Evolutionary conservation across 2,797 vertebrate genomes (phyloP).

Genomic region (Antennarius maculatus): DNA sequence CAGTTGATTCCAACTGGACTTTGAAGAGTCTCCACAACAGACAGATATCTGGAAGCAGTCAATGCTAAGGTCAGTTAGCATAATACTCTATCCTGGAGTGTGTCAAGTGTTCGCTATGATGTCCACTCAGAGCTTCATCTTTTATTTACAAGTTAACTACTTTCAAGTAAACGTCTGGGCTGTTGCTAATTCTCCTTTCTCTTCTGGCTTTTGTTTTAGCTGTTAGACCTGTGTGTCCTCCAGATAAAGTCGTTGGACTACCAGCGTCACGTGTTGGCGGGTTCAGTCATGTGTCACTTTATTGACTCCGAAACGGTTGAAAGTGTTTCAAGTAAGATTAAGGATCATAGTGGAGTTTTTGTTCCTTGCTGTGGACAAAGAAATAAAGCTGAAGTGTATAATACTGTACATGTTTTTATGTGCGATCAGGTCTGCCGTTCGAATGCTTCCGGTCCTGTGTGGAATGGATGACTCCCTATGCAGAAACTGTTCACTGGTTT

Average conservation of each 20-base stretch:
- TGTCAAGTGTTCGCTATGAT: no score
- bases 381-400: neutral
- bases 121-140: no score
- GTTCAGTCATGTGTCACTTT: slow-evolving; percentile 86
- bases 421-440: slow-evolving; percentile 78
- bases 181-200: neutral
- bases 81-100: no score
- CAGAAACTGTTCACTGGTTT: slow-evolving; percentile 68
- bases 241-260: slow-evolving; percentile 88
- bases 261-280: slow-evolving; percentile 86
- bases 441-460: slow-evolving; percentile 83
- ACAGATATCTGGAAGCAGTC: no score
- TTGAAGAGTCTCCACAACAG: no score
- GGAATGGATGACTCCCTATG: slow-evolving; percentile 88
- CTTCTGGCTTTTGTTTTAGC: slow-evolving; percentile 68
- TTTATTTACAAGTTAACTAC: no score
- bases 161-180: no score
- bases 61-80: no score
- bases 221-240: slow-evolving; percentile 90
- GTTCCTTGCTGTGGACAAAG: neutral
- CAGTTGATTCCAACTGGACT: no score
- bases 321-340: slow-evolving; percentile 83
- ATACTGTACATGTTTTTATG: fast-evolving
- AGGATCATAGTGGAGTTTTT: neutral
- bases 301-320: slow-evolving; percentile 82